Percentiles rank a stretch among this genome's conserved stretches.
Conservation (phyloP, 1,140 invertebrate genomes). For the Apis laboriosa region DNA sequence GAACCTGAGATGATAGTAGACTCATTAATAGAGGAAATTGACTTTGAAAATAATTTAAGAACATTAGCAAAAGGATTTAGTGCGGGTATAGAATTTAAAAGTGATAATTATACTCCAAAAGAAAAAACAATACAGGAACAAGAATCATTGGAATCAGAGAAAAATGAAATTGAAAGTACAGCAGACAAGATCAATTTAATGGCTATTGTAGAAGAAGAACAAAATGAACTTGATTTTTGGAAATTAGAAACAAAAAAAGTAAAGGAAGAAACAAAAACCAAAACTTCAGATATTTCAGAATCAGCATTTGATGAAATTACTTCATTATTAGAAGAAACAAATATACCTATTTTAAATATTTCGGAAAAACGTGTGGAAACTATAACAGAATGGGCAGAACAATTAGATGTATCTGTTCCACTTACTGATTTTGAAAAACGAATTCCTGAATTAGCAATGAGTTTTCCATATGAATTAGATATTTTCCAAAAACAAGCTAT, state of each 20-base stretch:
- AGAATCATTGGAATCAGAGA: not conserved
- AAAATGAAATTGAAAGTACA: conserved; percentile 25
- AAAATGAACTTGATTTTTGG: conserved; percentile 60
- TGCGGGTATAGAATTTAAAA: conserved; percentile 82
- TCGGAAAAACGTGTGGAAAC: conserved; percentile 71
- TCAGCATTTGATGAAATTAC: conserved; percentile 69
- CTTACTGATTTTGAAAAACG: conserved; percentile 91
- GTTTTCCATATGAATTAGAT: conserved; percentile 97
- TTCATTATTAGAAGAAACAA: conserved; percentile 72
- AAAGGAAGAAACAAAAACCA: conserved; percentile 24
- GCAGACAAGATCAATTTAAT: conserved; percentile 73
- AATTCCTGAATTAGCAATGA: conserved; percentile 92
- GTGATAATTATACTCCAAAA: conserved; percentile 79
- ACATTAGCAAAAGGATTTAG: conserved; percentile 85
- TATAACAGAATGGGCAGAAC: conserved; percentile 90
- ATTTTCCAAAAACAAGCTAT: conserved; percentile 98
- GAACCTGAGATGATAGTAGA: conserved; percentile 79
- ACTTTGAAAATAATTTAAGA: conserved; percentile 83
- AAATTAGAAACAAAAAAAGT: conserved; percentile 31
- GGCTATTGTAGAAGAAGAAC: conserved; percentile 70
- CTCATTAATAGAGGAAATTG: conserved; percentile 69
- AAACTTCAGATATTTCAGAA: conserved; percentile 7
- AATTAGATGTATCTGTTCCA: conserved; percentile 90
- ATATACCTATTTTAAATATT: conserved; percentile 82
- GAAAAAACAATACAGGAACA: not conserved